Base-by-base conservation (phyloP, 2,797 vertebrate species). In the Falco novaeseelandiae region DNA sequence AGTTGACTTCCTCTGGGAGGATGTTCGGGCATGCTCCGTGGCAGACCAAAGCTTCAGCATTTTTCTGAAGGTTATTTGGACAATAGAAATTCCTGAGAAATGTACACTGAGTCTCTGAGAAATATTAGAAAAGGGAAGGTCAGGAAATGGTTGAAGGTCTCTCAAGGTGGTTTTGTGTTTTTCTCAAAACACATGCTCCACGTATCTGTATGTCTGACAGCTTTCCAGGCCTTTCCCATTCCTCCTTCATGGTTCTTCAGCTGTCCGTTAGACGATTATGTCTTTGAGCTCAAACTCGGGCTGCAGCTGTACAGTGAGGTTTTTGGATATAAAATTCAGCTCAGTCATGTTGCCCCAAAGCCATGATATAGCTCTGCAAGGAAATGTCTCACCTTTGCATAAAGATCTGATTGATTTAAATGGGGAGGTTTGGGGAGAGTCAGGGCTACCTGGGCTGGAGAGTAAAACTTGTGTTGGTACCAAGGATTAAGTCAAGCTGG, bases 1-100 rank as follows among this genome's bases (percentile, higher is more conserved):
- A 95, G 93, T 94, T 95, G 70, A 81, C 84, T 97, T 97, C 95
- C 97, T 96, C 87, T 92, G 79, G 91, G 93, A 94, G 91, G 91
- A 95, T 96, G 67, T 85, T 92, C 67, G 51, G 95, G 84, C 87
- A 91, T 71, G 74, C 65, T 93, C 65, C 0, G 4, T 85, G 81
- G 82, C 90, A 83, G 71, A 89, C 65, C 77, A 94, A 71, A 87
- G 61, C 82, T 80, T 58, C 8, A 3, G 61, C 67, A 14, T 83
- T 96, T 89, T 94, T 58, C 83, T 42, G 16, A 85, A 89, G 58
- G 87, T 92, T 94, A 54, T 90, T 78, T 88, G 79, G 74, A 72
- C 92, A 94, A 83, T 36, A 77, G 86, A 78, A 90, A 92, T 95
- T 74, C 94, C 62, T 92, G 84, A 83, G 70, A 83, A 74, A 52